phyloP scores from a whole-genome alignment of 2,888 invertebrate species.

The Onthophagus sagittarius region DNA sequence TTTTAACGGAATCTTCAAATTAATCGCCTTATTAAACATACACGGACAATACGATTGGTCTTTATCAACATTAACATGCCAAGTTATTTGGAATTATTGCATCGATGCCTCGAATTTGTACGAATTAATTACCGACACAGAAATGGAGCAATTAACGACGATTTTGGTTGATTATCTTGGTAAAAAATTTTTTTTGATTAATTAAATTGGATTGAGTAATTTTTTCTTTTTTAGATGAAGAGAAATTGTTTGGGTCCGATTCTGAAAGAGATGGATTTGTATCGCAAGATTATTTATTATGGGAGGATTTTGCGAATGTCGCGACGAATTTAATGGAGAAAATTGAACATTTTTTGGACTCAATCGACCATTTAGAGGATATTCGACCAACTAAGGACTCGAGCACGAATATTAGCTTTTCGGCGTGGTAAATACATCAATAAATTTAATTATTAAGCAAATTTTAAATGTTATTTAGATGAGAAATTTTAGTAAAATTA shows the following conservation, averaged over 20 bases:
- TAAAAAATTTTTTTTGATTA: constrained; percentile 28
- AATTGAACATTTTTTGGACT: constrained; percentile 51
- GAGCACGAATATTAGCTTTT: constrained; percentile 45
- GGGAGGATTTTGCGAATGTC: constrained; percentile 74
- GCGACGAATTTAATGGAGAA: constrained; percentile 70
- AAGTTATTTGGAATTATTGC: constrained; percentile 70
- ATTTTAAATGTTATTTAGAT: neutral
- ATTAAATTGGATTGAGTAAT: neutral
- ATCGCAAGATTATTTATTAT: constrained; percentile 50
- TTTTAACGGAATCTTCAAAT: constrained; percentile 51
- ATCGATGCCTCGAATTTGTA: constrained; percentile 53
- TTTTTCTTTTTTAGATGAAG: constrained; percentile 52
- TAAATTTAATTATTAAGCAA: neutral
- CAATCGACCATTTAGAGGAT: constrained; percentile 41
- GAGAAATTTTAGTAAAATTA: neutral
- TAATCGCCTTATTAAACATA: constrained; percentile 55
- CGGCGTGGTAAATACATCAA: constrained; percentile 42
- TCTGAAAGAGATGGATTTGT: constrained; percentile 43
- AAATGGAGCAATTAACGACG: constrained; percentile 54
- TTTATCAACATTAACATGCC: constrained; percentile 68
- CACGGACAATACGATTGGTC: constrained; percentile 65
- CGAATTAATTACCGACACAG: constrained; percentile 50
- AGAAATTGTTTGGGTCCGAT: constrained; percentile 52
- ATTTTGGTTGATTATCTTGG: constrained; percentile 55
- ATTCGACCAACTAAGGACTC: constrained; percentile 36